A percentile compares a stretch with the other conserved stretches of the same genome.
Conservation (phyloP, 2,888 invertebrate species). For the Lycaena phlaeas region DNA sequence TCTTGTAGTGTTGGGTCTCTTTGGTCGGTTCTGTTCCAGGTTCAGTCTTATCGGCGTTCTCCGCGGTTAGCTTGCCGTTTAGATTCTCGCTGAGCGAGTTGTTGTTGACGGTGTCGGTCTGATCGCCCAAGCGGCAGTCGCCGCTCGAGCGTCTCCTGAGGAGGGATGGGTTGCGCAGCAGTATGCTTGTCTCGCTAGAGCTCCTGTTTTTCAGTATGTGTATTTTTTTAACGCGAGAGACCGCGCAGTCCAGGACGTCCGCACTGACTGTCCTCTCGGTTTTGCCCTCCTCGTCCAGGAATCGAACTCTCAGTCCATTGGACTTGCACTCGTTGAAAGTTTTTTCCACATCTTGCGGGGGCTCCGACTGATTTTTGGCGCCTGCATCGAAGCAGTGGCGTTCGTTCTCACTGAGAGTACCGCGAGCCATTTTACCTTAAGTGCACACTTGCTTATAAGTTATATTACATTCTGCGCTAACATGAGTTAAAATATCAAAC, state of each 20-base stretch:
- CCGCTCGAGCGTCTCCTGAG: slow-evolving; percentile 48
- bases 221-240: slow-evolving; percentile 60
- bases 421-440: slow-evolving; percentile 56
- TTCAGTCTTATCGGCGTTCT: slow-evolving; percentile 48
- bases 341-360: slow-evolving; percentile 51
- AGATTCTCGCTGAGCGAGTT: slow-evolving; percentile 55
- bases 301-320: slow-evolving; percentile 57
- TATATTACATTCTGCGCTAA: slow-evolving; percentile 30
- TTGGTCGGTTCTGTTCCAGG: slow-evolving; percentile 53
- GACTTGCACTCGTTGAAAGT: slow-evolving; percentile 39
- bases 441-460: slow-evolving; percentile 24
- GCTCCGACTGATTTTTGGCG: slow-evolving; percentile 49
- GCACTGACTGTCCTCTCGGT: slow-evolving; percentile 61
- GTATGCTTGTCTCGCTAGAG: slow-evolving; percentile 64
- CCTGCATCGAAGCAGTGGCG: slow-evolving; percentile 48
- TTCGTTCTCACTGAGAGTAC: slow-evolving; percentile 59
- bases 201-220: slow-evolving; percentile 66
- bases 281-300: slow-evolving; percentile 64
- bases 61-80: slow-evolving; percentile 42
- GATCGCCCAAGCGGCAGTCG: slow-evolving; percentile 47
- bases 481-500: too few species aligned
- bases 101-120: slow-evolving; percentile 49
- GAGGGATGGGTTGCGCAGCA: slow-evolving; percentile 56
- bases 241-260: slow-evolving; percentile 58
- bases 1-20: slow-evolving; percentile 58